Conservation (phyloP, 2,888 invertebrate species). For the Heliconius cydno region DNA sequence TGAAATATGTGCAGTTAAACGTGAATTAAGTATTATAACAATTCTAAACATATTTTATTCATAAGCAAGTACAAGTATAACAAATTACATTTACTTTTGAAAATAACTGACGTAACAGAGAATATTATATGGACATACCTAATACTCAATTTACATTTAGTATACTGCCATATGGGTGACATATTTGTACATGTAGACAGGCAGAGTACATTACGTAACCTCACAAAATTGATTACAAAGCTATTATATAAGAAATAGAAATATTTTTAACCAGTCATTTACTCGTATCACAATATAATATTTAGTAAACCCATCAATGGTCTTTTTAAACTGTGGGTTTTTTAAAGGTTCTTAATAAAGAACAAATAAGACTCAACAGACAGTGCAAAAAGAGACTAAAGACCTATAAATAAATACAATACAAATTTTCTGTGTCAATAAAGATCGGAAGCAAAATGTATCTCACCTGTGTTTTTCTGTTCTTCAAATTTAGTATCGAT, state of each 20-base stretch:
- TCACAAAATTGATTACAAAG: neutral
- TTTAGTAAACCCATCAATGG: neutral
- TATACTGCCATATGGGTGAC: neutral
- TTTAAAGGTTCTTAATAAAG: neutral
- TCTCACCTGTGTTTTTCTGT: conserved; percentile 39
- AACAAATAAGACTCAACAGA: neutral
- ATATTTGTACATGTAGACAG: neutral
- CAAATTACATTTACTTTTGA: neutral
- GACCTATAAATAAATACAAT: neutral
- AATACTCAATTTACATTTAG: no score
- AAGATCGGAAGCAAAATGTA: neutral
- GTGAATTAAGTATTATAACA: neutral
- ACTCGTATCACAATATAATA: neutral
- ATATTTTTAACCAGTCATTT: neutral
- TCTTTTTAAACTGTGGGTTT: neutral
- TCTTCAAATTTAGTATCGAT: conserved; percentile 36
- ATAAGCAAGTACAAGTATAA: neutral
- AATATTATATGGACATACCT: no score
- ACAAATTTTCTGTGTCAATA: neutral
- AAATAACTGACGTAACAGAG: no score
- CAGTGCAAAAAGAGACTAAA: neutral
- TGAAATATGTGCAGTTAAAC: neutral
- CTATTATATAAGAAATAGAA: neutral
- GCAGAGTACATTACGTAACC: neutral
- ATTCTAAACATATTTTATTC: neutral